Conservation (phyloP, 2,797 vertebrate genomes). For the Xiphorhynchus erythropygius region DNA sequence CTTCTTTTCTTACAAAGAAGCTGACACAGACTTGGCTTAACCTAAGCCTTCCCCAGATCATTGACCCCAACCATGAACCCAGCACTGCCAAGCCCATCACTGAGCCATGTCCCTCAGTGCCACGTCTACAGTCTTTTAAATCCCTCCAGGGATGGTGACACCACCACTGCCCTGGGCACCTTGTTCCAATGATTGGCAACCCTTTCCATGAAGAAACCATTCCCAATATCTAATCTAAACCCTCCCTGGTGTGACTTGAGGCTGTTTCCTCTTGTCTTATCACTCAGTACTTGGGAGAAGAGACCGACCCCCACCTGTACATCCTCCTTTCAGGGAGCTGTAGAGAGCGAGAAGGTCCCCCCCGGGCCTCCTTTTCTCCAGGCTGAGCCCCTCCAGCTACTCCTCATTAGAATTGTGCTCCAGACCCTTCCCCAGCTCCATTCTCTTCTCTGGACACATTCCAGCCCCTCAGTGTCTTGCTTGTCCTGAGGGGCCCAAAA, state of each 20-base stretch:
- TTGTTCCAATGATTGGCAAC: background rate
- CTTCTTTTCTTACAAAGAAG: background rate
- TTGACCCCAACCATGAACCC: fast-evolving
- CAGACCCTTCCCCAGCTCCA: fast-evolving
- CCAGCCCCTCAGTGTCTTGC: background rate
- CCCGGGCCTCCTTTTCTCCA: background rate
- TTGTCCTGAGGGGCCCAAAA: no score
- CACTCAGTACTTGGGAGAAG: background rate
- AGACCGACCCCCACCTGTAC: fast-evolving
- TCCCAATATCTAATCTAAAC: background rate
- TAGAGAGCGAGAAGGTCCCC: fast-evolving
- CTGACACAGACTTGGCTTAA: background rate
- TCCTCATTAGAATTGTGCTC: fast-evolving
- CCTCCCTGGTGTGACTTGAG: background rate
- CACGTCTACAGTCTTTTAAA: background rate
- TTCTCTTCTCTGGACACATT: fast-evolving
- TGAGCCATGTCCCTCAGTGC: background rate
- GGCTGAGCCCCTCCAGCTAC: background rate
- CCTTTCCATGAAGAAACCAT: fast-evolving
- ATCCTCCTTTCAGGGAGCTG: background rate
- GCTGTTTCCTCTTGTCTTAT: fast-evolving
- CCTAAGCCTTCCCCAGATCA: background rate
- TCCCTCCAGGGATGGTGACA: background rate
- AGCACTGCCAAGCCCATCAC: background rate
- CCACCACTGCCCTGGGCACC: background rate